Evolutionary conservation across 2,113 vertebrate genomes (phyloP).

Genomic region (Pelobates fuscus): DNA sequence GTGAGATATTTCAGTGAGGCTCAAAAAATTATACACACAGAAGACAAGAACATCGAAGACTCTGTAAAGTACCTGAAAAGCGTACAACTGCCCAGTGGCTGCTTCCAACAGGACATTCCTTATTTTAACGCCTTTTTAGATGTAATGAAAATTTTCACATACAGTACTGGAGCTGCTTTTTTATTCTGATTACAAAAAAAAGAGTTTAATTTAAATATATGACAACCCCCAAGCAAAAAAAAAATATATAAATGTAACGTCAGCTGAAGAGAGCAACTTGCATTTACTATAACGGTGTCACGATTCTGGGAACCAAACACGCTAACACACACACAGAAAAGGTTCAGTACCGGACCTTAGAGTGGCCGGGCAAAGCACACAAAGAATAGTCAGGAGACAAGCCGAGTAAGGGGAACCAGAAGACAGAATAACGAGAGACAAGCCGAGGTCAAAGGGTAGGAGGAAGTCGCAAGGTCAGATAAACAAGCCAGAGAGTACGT

Average conservation of each 20-base stretch:
- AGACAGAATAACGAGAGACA: too few relatives aligned
- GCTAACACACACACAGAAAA: too few relatives aligned
- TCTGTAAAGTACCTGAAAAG: conserved; percentile 60
- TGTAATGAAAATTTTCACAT: conserved; percentile 58
- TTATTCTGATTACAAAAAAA: neutral
- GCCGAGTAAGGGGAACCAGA: too few relatives aligned
- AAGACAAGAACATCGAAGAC: conserved; percentile 57
- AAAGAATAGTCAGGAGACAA: too few relatives aligned
- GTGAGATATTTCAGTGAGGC: conserved; percentile 60
- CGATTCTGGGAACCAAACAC: too few relatives aligned
- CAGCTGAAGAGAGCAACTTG: neutral
- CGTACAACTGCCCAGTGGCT: conserved; percentile 67
- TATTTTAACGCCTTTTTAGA: conserved; percentile 77
- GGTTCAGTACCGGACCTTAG: too few relatives aligned
- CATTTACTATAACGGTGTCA: neutral
- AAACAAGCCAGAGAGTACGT: too few relatives aligned
- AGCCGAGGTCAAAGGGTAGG: too few relatives aligned
- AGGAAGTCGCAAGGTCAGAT: too few relatives aligned
- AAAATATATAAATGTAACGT: neutral
- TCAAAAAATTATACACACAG: conserved; percentile 55
- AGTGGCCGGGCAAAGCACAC: too few relatives aligned
- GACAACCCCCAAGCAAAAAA: neutral
- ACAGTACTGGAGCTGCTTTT: too few relatives aligned
- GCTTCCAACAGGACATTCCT: conserved; percentile 68
- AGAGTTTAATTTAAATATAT: neutral